Evolutionary conservation across 2,888 invertebrate genomes (phyloP).

Genomic region (Brachyptera putata): DNA sequence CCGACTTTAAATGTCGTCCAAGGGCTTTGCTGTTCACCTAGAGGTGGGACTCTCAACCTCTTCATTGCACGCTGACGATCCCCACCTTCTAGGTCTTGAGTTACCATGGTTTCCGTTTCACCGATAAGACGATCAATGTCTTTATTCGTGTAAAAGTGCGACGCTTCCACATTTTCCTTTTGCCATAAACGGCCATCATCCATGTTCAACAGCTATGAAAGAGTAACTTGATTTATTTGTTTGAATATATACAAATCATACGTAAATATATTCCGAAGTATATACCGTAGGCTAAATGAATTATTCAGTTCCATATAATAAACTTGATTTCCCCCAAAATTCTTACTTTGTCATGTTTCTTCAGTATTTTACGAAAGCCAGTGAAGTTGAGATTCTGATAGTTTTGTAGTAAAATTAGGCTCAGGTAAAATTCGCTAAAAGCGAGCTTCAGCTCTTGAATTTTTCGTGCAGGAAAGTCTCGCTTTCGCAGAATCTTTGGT

Average conservation of each 20-base stretch:
- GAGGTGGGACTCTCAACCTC: slow-evolving; percentile 74
- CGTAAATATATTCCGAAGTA: slow-evolving; percentile 4
- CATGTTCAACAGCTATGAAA: slow-evolving; percentile 55
- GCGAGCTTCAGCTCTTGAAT: slow-evolving; percentile 80
- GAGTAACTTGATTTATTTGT: slow-evolving; percentile 14
- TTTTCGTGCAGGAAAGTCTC: slow-evolving; percentile 58
- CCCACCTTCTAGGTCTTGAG: slow-evolving; percentile 68
- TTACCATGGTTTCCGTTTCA: slow-evolving; percentile 70
- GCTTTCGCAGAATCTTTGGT: slow-evolving; percentile 39
- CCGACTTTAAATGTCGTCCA: slow-evolving; percentile 84
- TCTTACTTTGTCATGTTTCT: slow-evolving; percentile 80
- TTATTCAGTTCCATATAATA: too few relatives aligned
- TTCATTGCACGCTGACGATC: slow-evolving; percentile 86
- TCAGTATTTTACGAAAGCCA: slow-evolving; percentile 84
- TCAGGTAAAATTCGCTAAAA: slow-evolving; percentile 86
- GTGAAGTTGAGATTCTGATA: slow-evolving; percentile 86
- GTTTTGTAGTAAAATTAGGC: slow-evolving; percentile 79
- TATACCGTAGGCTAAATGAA: too few relatives aligned
- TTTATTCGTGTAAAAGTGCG: slow-evolving; percentile 78
- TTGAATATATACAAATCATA: slow-evolving; percentile 4
- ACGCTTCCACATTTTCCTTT: slow-evolving; percentile 71
- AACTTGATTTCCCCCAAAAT: too few relatives aligned
- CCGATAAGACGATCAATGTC: slow-evolving; percentile 79
- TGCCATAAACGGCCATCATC: slow-evolving; percentile 75
- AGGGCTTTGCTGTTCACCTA: slow-evolving; percentile 77